Conservation (phyloP, 2,888 invertebrate genomes). For the Sinopyrophorus schimmeli region DNA sequence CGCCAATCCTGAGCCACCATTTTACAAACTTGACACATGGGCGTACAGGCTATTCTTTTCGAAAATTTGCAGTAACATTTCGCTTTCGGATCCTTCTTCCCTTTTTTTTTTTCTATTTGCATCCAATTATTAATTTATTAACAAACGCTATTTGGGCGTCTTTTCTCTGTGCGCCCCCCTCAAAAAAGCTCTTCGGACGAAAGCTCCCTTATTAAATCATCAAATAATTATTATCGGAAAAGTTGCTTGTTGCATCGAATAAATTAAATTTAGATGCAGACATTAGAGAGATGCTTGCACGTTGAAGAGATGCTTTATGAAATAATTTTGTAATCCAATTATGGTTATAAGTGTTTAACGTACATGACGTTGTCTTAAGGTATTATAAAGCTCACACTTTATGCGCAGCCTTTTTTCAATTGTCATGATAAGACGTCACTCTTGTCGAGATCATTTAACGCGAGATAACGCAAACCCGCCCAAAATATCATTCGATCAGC, state of each 20-base stretch:
- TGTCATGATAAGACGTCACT: slow-evolving; percentile 44
- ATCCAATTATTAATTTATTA: no score
- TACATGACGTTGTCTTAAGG: slow-evolving; percentile 42
- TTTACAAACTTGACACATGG: slow-evolving; percentile 34
- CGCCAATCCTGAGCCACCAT: slow-evolving; percentile 36
- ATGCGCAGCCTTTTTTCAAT: slow-evolving; percentile 45
- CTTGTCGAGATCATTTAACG: slow-evolving; percentile 35
- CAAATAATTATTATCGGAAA: no score
- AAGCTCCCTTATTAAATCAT: no score
- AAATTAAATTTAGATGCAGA: no score
- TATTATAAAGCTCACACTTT: slow-evolving; percentile 44
- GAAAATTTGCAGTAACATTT: slow-evolving; percentile 5
- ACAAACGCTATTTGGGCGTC: no score
- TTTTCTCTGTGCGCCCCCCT: no score
- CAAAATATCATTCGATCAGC: slow-evolving; percentile 24
- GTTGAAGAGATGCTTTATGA: slow-evolving; percentile 15
- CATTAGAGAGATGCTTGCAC: no score
- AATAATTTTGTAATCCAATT: slow-evolving; percentile 32
- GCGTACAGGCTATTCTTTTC: slow-evolving; percentile 28
- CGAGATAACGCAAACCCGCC: slow-evolving; percentile 19
- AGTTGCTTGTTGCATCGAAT: no score
- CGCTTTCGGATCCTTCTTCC: no score
- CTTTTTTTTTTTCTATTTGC: no score
- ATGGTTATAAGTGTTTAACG: slow-evolving; percentile 38
- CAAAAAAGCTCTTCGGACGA: no score